Conservation (phyloP, 2,797 vertebrate species). For the Hapalemur alaotrensis region DNA sequence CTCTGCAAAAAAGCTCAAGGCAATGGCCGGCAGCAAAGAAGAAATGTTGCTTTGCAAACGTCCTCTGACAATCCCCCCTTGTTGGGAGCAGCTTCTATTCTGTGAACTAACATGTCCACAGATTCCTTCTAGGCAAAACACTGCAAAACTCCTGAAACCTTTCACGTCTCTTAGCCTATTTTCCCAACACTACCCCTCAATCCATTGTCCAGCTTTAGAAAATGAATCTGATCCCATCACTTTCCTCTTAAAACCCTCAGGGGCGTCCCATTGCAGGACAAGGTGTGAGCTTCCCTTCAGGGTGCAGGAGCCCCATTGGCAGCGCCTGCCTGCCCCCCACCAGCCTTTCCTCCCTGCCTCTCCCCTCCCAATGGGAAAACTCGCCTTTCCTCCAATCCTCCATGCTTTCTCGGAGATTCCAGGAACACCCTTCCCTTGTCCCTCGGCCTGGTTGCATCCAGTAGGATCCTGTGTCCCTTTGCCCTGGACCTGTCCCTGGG, state of each 20-base stretch:
- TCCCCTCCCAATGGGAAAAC: neutral
- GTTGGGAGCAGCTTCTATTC: no score
- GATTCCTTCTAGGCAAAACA: no score
- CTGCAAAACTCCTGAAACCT: no score
- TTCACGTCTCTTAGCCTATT: no score
- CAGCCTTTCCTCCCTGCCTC: neutral
- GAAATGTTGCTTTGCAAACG: no score
- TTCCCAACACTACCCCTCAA: no score
- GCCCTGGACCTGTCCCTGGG: neutral
- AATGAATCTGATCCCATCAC: neutral
- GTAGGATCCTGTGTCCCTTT: neutral
- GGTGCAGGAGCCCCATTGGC: neutral
- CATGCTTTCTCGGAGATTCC: neutral
- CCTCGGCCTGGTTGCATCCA: neutral
- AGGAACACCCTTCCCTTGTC: neutral
- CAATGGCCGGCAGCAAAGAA: no score
- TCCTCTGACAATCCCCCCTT: no score
- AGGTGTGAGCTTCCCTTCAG: neutral
- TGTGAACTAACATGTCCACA: no score
- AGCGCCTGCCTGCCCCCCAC: neutral
- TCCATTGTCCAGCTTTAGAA: neutral
- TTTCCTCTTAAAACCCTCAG: neutral
- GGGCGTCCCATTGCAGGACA: neutral
- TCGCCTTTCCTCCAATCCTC: neutral
- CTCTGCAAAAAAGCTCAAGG: no score